Percentiles rank a stretch among this genome's conserved stretches.
These are phyloP conservation scores for Drosophila chauvacae DNA, from an alignment of 1,140 invertebrate genomes.

Conservation along the genomic window DNA sequence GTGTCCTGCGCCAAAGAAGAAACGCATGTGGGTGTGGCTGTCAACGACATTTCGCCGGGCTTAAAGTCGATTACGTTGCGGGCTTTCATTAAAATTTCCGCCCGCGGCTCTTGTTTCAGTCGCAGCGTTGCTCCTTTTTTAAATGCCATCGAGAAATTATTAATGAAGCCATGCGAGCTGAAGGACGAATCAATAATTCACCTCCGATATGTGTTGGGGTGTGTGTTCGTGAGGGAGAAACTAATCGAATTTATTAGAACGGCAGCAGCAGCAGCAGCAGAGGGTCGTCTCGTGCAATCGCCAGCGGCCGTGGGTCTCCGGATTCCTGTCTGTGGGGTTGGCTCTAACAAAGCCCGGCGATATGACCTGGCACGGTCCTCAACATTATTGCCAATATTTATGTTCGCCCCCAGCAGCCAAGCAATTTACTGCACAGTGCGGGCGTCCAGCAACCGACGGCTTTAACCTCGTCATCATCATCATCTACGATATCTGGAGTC, in stretches of 20 bases:
- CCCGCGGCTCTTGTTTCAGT: slow-evolving; percentile 25
- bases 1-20: background rate
- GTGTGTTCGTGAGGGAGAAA: slow-evolving; percentile 46
- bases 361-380: slow-evolving; percentile 36
- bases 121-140: slow-evolving; percentile 26
- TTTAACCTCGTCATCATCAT: slow-evolving; percentile 40
- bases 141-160: slow-evolving; percentile 57
- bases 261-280: slow-evolving; percentile 14
- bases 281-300: slow-evolving; percentile 37
- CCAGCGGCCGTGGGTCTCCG: slow-evolving; percentile 15
- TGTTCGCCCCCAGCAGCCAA: slow-evolving; percentile 44
- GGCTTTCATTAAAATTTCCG: slow-evolving; percentile 42
- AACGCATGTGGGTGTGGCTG: slow-evolving; percentile 11
- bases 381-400: slow-evolving; percentile 66
- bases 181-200: slow-evolving; percentile 74
- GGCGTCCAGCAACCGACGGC: background rate
- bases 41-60: slow-evolving; percentile 33
- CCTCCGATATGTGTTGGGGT: slow-evolving; percentile 15
- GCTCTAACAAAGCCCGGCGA: slow-evolving; percentile 36
- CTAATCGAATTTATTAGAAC: slow-evolving; percentile 81
- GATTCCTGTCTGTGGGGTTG: slow-evolving; percentile 25
- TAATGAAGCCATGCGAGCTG: slow-evolving; percentile 68
- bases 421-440: slow-evolving; percentile 30
- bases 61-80: slow-evolving; percentile 33
- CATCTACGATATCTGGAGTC: slow-evolving; percentile 2